Evolutionary conservation across 1,140 invertebrate genomes (phyloP).

Genomic region (Platorchestia sp.): DNA sequence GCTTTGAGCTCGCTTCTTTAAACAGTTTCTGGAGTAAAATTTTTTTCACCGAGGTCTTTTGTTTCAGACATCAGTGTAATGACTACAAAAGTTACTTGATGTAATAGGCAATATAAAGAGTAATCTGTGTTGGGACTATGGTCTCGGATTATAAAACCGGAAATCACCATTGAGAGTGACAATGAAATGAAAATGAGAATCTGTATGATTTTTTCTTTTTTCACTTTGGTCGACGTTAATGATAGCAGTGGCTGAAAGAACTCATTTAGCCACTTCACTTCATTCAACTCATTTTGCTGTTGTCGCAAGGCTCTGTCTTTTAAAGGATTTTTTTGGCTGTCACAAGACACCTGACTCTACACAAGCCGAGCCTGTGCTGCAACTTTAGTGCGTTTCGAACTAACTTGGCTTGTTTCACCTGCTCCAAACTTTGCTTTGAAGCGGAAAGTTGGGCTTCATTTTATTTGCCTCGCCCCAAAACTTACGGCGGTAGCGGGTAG

Average conservation of each 20-base stretch:
- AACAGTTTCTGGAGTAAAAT: neutral
- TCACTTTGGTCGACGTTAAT: neutral
- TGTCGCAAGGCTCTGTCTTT: neutral
- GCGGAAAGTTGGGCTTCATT: neutral
- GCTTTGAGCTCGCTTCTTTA: neutral
- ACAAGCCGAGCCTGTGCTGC: neutral
- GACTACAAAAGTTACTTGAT: too few relatives aligned
- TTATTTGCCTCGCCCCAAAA: neutral
- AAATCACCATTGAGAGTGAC: neutral
- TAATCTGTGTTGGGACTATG: neutral
- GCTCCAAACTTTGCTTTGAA: neutral
- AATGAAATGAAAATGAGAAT: neutral
- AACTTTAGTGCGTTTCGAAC: neutral
- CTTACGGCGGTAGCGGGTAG: neutral
- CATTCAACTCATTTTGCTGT: neutral
- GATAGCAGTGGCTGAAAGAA: too few relatives aligned
- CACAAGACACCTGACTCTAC: neutral
- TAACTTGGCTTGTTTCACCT: neutral
- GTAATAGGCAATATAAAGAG: too few relatives aligned
- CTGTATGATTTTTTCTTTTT: neutral
- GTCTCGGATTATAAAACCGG: neutral
- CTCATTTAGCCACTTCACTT: neutral
- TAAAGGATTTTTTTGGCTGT: neutral
- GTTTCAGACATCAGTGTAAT: too few relatives aligned
- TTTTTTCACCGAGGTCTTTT: neutral